These are phyloP conservation scores for Lutraria rhynchaena DNA, from an alignment of 1,140 invertebrate genomes.

Conservation along the genomic window DNA sequence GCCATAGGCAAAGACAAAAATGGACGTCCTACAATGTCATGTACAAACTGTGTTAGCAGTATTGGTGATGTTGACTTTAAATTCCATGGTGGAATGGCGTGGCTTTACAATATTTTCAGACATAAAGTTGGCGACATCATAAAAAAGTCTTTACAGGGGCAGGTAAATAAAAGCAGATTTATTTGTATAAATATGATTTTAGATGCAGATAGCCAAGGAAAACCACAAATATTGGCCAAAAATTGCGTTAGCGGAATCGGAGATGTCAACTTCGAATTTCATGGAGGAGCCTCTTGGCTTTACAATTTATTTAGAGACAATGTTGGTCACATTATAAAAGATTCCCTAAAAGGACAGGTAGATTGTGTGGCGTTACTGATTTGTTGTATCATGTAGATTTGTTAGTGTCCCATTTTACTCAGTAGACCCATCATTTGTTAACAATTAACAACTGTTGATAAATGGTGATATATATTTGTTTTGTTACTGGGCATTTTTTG, in stretches of 20 bases:
- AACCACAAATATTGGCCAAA: constrained; percentile 43
- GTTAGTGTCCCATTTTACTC: too few species aligned
- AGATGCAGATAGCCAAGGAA: constrained; percentile 36
- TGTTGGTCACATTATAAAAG: constrained; percentile 55
- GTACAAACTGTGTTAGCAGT: constrained; percentile 32
- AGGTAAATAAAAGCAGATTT: constrained; percentile 47
- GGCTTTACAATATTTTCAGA: constrained; percentile 62
- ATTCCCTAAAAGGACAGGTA: constrained; percentile 52
- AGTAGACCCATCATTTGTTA: too few species aligned
- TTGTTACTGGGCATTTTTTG: too few species aligned
- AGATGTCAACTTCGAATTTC: constrained; percentile 59
- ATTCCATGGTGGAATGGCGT: constrained; percentile 64
- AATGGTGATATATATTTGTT: too few species aligned
- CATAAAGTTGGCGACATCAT: constrained; percentile 53
- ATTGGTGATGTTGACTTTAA: constrained; percentile 56
- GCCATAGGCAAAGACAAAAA: constrained; percentile 50
- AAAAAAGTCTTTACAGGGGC: constrained; percentile 22
- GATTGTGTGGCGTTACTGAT: too few species aligned
- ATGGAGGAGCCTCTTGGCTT: constrained; percentile 64
- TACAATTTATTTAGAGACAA: constrained; percentile 63
- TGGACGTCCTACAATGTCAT: constrained; percentile 43
- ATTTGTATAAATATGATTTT: constrained; percentile 21
- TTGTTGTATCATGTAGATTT: too few species aligned
- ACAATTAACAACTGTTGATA: too few species aligned
- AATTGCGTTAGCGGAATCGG: constrained; percentile 56